Evolutionary conservation across 2,888 invertebrate genomes (phyloP), one percentile per base, ranked within the genome.

Genomic region (Agrochola lota): DNA sequence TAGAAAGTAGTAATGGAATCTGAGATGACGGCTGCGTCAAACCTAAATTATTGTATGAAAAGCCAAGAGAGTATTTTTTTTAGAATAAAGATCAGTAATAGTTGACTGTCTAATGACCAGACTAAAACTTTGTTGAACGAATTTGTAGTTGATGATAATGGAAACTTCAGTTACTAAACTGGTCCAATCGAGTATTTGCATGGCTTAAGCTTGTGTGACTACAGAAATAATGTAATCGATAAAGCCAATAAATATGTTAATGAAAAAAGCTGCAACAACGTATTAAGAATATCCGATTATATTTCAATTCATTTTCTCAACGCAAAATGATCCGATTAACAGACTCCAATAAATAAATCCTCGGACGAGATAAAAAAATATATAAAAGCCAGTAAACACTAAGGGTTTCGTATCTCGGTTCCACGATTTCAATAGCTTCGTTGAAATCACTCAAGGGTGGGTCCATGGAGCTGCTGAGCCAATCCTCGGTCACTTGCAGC

Each of bases 401-500:
- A 70, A 74, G 40, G 43, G 60, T 69, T 63, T 59, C 30, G 67
- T 64, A 80, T 30, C 66, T 80, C 60, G 30, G 57, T 74, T 60
- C 46, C 46, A 67, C 23, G 17, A 23, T 72, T 75, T 80, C 72
- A 83, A 79, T 76, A 43, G 60, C 64, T 64, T 26, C 30, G 74
- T 46, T 70, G 80, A 78, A 74, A 78, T 66, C 43, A 55, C 78
- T 86, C 11, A 63, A 67, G 52, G 63, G 60, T 74, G 52, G 63
- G 60, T 74, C 35, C 35, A 26, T 66, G 62, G 59, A 74, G 70
- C 76, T 63, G 55, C 69, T 72, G 69, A 76, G 70, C 23, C 77
- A 85, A 86, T 71, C 64, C 77, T 83, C 15, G 66, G 30, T 84
- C 87, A 77, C 67, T 87, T 68, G 57, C 85, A 77, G 68, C 26